phyloP scores from a whole-genome alignment of 2,113 vertebrate species.

The Nerophis lumbriciformis region DNA sequence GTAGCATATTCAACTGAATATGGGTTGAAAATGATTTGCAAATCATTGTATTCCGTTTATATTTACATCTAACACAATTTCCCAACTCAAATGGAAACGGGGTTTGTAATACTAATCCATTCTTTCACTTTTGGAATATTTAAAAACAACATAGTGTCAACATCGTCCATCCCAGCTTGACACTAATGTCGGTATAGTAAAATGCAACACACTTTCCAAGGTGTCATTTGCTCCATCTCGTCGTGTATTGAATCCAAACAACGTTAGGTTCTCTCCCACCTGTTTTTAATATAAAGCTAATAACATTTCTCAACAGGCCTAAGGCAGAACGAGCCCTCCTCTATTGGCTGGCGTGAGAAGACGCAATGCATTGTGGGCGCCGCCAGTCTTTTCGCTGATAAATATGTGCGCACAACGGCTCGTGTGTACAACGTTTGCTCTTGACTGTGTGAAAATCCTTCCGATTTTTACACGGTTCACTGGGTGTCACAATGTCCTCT shows the following conservation, averaged over 20 bases:
- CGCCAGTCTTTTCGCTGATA: no score
- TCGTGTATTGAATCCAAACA: neutral
- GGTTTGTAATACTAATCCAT: no score
- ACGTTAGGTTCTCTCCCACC: no score
- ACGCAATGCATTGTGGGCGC: neutral
- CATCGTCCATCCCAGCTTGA: neutral
- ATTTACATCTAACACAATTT: no score
- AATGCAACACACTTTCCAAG: neutral
- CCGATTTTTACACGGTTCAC: conserved; percentile 19
- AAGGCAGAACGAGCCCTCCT: no score
- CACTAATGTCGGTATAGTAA: neutral
- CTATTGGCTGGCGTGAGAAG: neutral
- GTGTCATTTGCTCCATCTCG: neutral
- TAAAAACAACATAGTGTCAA: no score
- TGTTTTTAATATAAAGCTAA: neutral
- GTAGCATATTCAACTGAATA: no score
- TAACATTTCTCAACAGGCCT: neutral
- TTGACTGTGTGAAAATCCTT: neutral
- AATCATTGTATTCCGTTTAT: no score
- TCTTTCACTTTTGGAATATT: no score
- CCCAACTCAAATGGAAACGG: no score
- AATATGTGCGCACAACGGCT: neutral
- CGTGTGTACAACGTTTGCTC: neutral
- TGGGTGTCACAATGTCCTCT: conserved; percentile 26
- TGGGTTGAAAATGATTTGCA: no score